Conservation (phyloP, 1,140 invertebrate genomes). For the Saccostrea echinata region DNA sequence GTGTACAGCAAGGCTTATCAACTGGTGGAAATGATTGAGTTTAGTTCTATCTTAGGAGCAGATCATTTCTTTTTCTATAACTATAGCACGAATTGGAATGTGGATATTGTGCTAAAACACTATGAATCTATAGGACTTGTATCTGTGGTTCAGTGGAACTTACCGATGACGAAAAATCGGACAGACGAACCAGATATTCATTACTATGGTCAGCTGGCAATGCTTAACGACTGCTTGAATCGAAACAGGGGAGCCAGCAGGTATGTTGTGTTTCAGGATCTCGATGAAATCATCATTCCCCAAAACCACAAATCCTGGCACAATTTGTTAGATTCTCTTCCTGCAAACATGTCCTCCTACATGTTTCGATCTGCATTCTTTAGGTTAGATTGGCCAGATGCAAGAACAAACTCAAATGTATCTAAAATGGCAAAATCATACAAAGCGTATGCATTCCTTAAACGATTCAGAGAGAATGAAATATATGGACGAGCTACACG, state of each 20-base stretch:
- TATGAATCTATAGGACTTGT: conserved; percentile 84
- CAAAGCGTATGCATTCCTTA: conserved; percentile 31
- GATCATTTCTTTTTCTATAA: conserved; percentile 95
- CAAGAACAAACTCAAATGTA: not conserved
- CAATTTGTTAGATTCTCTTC: conserved; percentile 38
- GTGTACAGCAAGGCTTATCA: conserved; percentile 88
- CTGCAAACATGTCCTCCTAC: not conserved
- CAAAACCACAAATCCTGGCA: conserved; percentile 47
- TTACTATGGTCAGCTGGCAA: conserved; percentile 56
- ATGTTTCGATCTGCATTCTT: conserved; percentile 57
- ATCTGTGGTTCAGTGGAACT: conserved; percentile 89
- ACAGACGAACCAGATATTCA: conserved; percentile 43
- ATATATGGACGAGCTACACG: not conserved
- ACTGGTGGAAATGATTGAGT: conserved; percentile 93
- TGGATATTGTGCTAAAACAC: conserved; percentile 85
- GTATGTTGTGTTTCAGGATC: conserved; percentile 52
- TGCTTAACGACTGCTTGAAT: conserved; percentile 60
- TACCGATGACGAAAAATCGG: conserved; percentile 74
- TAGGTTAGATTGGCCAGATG: conserved; percentile 50
- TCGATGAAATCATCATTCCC: conserved; percentile 59
- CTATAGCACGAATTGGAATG: conserved; percentile 89
- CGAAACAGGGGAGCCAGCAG: conserved; percentile 43
- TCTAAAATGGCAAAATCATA: conserved; percentile 24
- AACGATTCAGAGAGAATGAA: conserved; percentile 9
- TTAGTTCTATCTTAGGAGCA: conserved; percentile 91